phyloP scores from a whole-genome alignment of 2,888 invertebrate species.

The Venustoraphidia nigricollis region DNA sequence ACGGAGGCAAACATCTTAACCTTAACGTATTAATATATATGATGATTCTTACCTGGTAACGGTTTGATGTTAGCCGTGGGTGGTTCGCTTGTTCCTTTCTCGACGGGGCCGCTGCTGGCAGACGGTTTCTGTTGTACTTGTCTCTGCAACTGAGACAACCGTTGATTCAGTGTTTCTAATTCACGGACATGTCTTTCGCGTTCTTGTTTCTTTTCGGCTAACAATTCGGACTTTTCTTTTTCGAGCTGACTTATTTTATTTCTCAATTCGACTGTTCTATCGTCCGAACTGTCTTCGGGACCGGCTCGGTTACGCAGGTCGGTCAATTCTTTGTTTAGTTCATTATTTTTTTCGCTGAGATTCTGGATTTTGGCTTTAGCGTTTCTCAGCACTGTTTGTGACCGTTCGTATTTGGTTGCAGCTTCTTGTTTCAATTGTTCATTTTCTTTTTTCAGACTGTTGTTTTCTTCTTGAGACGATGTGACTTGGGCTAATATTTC shows the following conservation, averaged over 20 bases:
- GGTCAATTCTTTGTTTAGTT: slow-evolving; percentile 38
- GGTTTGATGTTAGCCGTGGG: slow-evolving; percentile 90
- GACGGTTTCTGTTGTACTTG: slow-evolving; percentile 50
- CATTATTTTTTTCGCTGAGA: slow-evolving; percentile 52
- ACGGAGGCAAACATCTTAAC: too few species aligned
- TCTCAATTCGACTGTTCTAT: slow-evolving; percentile 42
- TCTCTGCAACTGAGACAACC: slow-evolving; percentile 50
- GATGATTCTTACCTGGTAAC: slow-evolving; percentile 52
- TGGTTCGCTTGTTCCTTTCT: slow-evolving; percentile 39
- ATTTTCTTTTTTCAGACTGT: slow-evolving; percentile 36
- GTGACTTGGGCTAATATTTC: slow-evolving; percentile 30
- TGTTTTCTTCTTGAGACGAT: slow-evolving; percentile 31
- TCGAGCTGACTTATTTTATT: slow-evolving; percentile 51
- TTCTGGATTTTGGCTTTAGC: slow-evolving; percentile 59
- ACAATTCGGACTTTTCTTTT: slow-evolving; percentile 52
- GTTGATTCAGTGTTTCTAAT: slow-evolving; percentile 55
- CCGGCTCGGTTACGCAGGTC: slow-evolving; percentile 2
- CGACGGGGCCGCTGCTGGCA: slow-evolving; percentile 45
- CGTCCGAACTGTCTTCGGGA: slow-evolving; percentile 7
- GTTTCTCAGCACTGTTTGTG: slow-evolving; percentile 45
- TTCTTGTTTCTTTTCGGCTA: slow-evolving; percentile 38
- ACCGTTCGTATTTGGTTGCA: slow-evolving; percentile 29
- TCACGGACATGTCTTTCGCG: slow-evolving; percentile 35
- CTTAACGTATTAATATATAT: too few species aligned
- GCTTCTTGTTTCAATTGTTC: slow-evolving; percentile 26